These are phyloP conservation scores for Kradibia gibbosae DNA, from an alignment of 1,140 invertebrate genomes.

Conservation along the genomic window DNA sequence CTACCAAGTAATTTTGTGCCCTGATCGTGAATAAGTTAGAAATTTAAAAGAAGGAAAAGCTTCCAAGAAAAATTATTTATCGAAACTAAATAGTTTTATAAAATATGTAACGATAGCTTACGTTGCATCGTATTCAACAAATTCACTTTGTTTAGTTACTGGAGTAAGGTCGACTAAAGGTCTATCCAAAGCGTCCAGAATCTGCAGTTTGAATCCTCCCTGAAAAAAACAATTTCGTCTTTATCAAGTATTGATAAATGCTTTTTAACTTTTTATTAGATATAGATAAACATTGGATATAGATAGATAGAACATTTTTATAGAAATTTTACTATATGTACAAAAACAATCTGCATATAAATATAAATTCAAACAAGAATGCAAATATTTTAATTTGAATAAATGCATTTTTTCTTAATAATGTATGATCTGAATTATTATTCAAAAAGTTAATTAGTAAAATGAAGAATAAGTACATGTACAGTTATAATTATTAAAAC, in stretches of 20 bases:
- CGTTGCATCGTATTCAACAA: slow-evolving; percentile 85
- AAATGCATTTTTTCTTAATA: too few relatives aligned
- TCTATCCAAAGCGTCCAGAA: slow-evolving; percentile 85
- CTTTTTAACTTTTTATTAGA: too few relatives aligned
- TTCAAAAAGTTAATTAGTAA: too few relatives aligned
- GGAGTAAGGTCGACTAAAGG: slow-evolving; percentile 89
- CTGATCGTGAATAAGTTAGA: slow-evolving; percentile 72
- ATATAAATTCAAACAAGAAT: too few relatives aligned
- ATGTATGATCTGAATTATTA: too few relatives aligned
- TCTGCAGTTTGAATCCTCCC: slow-evolving; percentile 90
- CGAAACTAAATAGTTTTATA: neutral
- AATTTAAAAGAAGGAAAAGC: slow-evolving; percentile 24
- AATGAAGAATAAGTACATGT: too few relatives aligned
- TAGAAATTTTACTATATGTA: too few relatives aligned
- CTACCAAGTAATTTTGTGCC: slow-evolving; percentile 85
- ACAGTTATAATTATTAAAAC: too few relatives aligned
- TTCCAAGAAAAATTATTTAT: neutral
- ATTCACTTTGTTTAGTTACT: slow-evolving; percentile 83
- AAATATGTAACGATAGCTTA: slow-evolving; percentile 68
- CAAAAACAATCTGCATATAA: too few relatives aligned
- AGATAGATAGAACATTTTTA: too few relatives aligned
- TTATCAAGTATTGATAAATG: too few relatives aligned
- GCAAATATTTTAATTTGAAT: too few relatives aligned
- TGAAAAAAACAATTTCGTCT: slow-evolving; percentile 76
- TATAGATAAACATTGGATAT: neutral